Evolutionary conservation across 2,113 vertebrate species (phyloP).

Genomic region (Odocoileus hemionus): DNA sequence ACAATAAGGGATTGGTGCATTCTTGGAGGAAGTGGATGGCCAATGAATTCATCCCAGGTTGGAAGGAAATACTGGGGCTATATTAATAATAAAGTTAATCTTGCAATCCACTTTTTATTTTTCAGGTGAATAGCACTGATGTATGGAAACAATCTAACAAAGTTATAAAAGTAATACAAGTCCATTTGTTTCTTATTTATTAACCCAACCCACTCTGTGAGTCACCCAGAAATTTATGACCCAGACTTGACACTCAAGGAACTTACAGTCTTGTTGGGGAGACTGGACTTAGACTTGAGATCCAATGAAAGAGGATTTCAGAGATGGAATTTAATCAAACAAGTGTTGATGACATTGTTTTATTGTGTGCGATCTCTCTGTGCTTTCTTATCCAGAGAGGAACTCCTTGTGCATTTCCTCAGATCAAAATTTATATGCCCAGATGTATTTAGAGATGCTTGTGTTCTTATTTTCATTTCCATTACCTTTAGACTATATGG

Average conservation of each 20-base stretch:
- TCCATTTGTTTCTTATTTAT: neutral
- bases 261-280: neutral
- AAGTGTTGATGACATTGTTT: neutral
- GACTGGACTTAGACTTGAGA: neutral
- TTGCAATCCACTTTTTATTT: slow-evolving; percentile 7
- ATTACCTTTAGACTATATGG: neutral
- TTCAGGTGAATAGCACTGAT: neutral
- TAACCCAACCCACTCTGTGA: neutral
- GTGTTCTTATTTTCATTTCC: neutral
- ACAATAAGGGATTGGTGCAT: neutral
- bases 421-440: slow-evolving; percentile 1
- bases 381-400: neutral
- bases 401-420: neutral
- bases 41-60: neutral
- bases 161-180: neutral
- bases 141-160: neutral
- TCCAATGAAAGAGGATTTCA: neutral
- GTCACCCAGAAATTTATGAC: neutral
- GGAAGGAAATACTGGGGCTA: neutral
- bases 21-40: neutral
- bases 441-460: neutral
- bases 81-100: neutral
- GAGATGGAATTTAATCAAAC: neutral
- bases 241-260: neutral
- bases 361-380: neutral